Base-by-base conservation (phyloP, 30 jellyfish, hydroid and myxozoan species). In the Nemopilema nomurai region DNA sequence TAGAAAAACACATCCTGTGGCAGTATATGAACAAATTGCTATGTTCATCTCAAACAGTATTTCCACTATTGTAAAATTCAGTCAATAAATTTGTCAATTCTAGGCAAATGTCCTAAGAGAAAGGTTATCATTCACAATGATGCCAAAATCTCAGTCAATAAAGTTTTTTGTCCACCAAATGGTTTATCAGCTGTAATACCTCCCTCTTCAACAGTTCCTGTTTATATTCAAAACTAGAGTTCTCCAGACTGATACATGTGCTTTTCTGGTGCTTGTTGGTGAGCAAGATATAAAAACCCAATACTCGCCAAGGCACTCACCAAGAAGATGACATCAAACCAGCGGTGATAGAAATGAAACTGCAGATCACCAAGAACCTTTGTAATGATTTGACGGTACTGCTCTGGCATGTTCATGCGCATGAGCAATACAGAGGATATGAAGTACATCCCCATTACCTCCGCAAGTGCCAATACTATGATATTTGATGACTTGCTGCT, bases 401-500 rank as follows among this genome's bases (percentile, higher is more conserved):
- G 96, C 64, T 90, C 95, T 1, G 99, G 99, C 97, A 94, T 89
- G 90, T 94, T 94, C 97, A 94, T 89, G 1, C 99, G 83, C 99
- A 94, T 94, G 4, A 94, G 87, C 67, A 94, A 71, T 16, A 94
- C 99, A 8, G 97, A 94, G 17, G 99, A 94, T 21, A 94, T 86
- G 74, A 94, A 90, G 53, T 94, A 90, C 99, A 94, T 94, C 21
- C 99, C 99, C 97, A 90, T 90, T 23, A 94, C 94, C 73, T 94
- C 99, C 3, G 99, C 99, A 8, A 94, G 85, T 18, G 91, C 96
- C 66, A 94, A 89, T 8, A 94, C 99, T 27, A 94, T 90, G 49
- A 94, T 94, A 81, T 94, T 90, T 53, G 99, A 94, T 1, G 99
- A 94, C 70, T 94, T 94, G 79, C 92, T 89, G 89, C 97, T 89